These are phyloP conservation scores for Hyposoter didymator DNA, from an alignment of 2,888 invertebrate genomes.

Conservation along the genomic window DNA sequence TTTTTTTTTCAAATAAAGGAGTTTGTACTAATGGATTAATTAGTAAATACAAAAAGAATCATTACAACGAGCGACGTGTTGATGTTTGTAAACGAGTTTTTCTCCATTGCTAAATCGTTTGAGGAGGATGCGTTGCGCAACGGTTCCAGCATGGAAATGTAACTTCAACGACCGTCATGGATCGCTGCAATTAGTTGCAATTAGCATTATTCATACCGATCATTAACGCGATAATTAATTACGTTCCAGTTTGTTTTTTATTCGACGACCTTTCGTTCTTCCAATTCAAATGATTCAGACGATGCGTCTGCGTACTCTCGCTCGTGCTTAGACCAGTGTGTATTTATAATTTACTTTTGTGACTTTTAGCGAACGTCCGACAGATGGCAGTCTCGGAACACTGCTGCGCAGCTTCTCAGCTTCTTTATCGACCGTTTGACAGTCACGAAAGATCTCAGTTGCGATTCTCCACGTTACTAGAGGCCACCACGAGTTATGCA, in stretches of 20 bases:
- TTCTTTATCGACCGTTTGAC: conserved; percentile 33
- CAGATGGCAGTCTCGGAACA: conserved; percentile 52
- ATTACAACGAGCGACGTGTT: neutral
- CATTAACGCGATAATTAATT: neutral
- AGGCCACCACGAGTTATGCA: conserved; percentile 16
- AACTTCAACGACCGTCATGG: neutral
- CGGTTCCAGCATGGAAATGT: neutral
- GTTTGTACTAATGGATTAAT: neutral
- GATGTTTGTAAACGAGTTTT: neutral
- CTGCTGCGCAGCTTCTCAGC: neutral
- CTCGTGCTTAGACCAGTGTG: conserved; percentile 20
- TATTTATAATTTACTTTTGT: conserved; percentile 53
- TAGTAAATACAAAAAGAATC: neutral
- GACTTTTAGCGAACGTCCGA: conserved; percentile 24
- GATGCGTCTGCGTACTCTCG: conserved; percentile 27
- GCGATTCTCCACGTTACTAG: neutral
- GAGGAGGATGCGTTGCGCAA: neutral
- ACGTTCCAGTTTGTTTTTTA: neutral
- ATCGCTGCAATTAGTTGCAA: conserved; percentile 6
- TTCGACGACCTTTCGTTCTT: conserved; percentile 4
- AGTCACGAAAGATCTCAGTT: neutral
- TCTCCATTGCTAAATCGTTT: neutral
- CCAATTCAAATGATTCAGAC: neutral
- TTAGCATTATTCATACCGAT: neutral
- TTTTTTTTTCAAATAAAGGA: neutral